Conservation (phyloP, 2,797 vertebrate species). For the Pelobates cultripes region DNA sequence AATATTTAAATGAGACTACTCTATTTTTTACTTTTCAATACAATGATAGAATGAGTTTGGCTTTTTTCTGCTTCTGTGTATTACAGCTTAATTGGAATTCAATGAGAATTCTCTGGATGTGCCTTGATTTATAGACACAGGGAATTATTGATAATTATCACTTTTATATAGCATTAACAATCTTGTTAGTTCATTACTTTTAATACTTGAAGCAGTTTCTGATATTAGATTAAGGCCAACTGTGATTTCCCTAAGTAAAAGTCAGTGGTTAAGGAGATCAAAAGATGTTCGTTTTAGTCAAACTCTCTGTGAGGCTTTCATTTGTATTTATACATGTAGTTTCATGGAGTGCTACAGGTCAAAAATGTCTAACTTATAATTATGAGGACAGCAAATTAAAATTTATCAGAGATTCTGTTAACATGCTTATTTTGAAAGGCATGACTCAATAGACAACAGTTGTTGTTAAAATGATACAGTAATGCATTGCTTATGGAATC, state of each 20-base stretch:
- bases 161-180: constrained; percentile 74
- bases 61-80: not conserved
- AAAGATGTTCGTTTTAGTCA: constrained; percentile 68
- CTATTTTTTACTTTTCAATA: no score
- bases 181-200: constrained; percentile 76
- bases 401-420: constrained; percentile 6
- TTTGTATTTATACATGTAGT: constrained; percentile 55
- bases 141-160: constrained; percentile 73
- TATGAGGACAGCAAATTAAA: not conserved
- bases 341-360: constrained; percentile 37
- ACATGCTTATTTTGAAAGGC: not conserved
- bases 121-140: constrained; percentile 66
- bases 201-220: constrained; percentile 73
- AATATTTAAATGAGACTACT: no score
- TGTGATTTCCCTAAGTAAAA: constrained; percentile 70
- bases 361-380: constrained; percentile 4
- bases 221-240: constrained; percentile 70
- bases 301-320: constrained; percentile 54
- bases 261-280: constrained; percentile 62
- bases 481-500: not conserved
- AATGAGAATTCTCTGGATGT: constrained; percentile 29
- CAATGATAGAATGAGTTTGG: no score
- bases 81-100: not conserved
- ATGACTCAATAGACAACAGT: not conserved
- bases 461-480: not conserved